Evolutionary conservation across 2,113 vertebrate species (phyloP), one percentile per base, ranked within the genome.

Genomic region (Synodontis membranacea): DNA sequence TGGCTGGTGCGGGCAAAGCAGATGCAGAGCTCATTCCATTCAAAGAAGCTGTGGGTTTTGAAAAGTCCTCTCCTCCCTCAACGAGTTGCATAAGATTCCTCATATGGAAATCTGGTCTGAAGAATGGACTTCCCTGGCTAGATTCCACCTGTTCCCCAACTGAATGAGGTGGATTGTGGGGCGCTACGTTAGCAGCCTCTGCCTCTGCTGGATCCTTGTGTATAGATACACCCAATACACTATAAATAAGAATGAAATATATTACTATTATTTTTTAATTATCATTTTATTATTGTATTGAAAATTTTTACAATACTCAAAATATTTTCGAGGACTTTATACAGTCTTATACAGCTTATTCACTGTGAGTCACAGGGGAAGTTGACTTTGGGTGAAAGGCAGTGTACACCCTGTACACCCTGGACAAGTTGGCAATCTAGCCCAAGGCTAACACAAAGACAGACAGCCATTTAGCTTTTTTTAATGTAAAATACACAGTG

Each of bases 101-200:
- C 80, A 84, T 75, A 39, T 85, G 80, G 66, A 46, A n/a, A 10
- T 58, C 19, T 12, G 86, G 86, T 82, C 39, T 52, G 56, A 79
- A 84, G 21, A 90, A 34, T 4, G 92, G 92, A 88, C 94, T 95
- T 72, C 91, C 92, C 86, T 94, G 94, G 72, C 94, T 95, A 72
- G 94, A 96, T 23, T 84, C 2, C 9, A 94, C 78, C 79, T 88
- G 5, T 80, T 95, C 92, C 0, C 19, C 87, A 31, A 5, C 84
- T 88, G 23, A 82, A 3, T 80, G 10, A 54, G 74, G 34, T 46
- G 23, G 9, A 37, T 25, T 68, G 46, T 72, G 82, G 15, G 76
- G 50, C 25, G 84, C n/a, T 5, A 25, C 17, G 23, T 70, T 58
- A n/a, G 12, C 58, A 42, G 72, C 52, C 25, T 81, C 68, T 48